Percentiles rank a stretch among this genome's conserved stretches.
Conservation (phyloP, 2,797 vertebrate genomes). For the Hemibagrus guttatus region DNA sequence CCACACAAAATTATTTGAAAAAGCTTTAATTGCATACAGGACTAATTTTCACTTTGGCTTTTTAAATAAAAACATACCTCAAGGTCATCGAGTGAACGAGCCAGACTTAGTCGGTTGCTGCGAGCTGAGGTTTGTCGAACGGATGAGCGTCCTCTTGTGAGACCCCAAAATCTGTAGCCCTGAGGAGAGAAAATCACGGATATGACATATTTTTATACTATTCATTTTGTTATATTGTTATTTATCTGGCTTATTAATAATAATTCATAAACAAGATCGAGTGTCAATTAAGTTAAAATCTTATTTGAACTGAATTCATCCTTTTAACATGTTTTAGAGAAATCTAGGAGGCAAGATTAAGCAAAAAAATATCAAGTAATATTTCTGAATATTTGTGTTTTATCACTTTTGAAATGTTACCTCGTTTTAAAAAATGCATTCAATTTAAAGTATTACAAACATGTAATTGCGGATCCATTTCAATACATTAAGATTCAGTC, state of each 20-base stretch:
- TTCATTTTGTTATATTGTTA: background rate
- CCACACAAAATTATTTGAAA: too few relatives aligned
- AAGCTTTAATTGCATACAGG: too few relatives aligned
- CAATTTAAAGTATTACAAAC: background rate
- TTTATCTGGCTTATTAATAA: background rate
- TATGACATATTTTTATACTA: background rate
- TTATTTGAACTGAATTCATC: background rate
- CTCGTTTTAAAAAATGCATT: background rate
- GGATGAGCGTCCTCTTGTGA: constrained; percentile 75
- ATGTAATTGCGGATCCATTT: background rate
- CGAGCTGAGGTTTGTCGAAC: constrained; percentile 79
- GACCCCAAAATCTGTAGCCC: constrained; percentile 82
- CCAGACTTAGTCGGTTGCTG: constrained; percentile 86
- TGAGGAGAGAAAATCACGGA: constrained; percentile 47
- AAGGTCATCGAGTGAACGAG: constrained; percentile 92
- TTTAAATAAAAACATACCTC: constrained; percentile 76
- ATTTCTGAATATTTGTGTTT: background rate
- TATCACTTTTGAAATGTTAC: background rate
- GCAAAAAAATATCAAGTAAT: background rate
- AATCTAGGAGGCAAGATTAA: background rate
- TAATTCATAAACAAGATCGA: background rate
- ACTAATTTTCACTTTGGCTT: background rate
- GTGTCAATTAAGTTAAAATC: background rate
- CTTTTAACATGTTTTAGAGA: background rate
- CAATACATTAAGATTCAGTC: too few relatives aligned